Conservation (phyloP, 2,113 vertebrate species). For the Ursus arctos region DNA sequence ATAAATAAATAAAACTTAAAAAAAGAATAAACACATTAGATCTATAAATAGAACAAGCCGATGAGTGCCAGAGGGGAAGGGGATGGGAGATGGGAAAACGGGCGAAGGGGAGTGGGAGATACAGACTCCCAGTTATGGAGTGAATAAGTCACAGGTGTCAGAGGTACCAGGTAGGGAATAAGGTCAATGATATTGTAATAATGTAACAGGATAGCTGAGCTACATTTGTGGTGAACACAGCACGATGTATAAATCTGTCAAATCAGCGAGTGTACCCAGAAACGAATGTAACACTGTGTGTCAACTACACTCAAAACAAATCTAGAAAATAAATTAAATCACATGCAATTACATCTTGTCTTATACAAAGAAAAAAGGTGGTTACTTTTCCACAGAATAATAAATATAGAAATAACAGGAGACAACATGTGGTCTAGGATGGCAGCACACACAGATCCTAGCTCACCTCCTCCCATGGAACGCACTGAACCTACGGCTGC, state of each 20-base stretch:
- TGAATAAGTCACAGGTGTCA: not conserved
- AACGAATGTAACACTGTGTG: not conserved
- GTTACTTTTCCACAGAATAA: not conserved
- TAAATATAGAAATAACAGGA: not conserved
- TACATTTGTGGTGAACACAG: not conserved
- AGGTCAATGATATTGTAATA: not conserved
- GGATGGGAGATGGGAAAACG: not conserved
- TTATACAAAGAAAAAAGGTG: not conserved
- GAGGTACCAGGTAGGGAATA: no score
- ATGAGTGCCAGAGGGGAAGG: not conserved
- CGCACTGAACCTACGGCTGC: not conserved
- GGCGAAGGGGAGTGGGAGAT: not conserved
- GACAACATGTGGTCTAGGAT: not conserved
- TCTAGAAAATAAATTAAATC: not conserved
- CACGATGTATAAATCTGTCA: not conserved
- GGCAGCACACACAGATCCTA: not conserved
- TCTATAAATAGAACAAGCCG: not conserved
- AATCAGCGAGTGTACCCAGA: not conserved
- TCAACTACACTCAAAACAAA: not conserved
- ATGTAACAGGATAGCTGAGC: not conserved
- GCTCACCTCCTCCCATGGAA: not conserved
- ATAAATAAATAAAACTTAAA: not conserved
- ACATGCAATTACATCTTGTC: not conserved
- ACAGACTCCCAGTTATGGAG: not conserved
- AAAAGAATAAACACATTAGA: not conserved